phyloP scores from a whole-genome alignment of 2,797 vertebrate species.

The Anguilla obscura region DNA sequence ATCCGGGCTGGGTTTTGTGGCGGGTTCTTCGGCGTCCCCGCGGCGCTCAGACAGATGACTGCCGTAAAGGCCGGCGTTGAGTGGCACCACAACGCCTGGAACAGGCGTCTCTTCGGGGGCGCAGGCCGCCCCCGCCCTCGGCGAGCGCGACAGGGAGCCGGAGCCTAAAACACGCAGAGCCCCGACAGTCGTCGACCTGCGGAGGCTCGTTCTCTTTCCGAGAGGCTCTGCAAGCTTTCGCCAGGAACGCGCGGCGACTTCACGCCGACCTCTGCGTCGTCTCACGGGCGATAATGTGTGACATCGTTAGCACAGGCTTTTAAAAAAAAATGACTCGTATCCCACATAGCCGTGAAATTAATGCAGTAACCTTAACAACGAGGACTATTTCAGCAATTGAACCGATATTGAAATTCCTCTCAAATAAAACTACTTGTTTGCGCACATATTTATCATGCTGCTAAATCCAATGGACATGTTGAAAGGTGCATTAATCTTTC shows the following conservation, averaged over 20 bases:
- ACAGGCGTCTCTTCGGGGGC: slow-evolving; percentile 18
- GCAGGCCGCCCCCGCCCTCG: slow-evolving; percentile 15
- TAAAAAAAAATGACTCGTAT: background rate
- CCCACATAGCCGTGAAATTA: background rate
- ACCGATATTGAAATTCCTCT: background rate
- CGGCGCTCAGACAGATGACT: slow-evolving; percentile 35
- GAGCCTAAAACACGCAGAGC: slow-evolving; percentile 32
- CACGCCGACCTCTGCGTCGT: background rate
- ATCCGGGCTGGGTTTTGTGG: slow-evolving; percentile 25
- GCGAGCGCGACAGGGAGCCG: background rate
- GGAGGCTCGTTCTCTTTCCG: background rate
- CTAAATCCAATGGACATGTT: background rate
- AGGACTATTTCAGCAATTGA: background rate
- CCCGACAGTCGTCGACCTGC: slow-evolving; percentile 28
- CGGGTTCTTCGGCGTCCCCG: slow-evolving; percentile 5
- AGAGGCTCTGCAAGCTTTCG: slow-evolving; percentile 2
- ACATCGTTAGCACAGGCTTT: background rate
- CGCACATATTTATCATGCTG: background rate
- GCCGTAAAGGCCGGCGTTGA: slow-evolving; percentile 50
- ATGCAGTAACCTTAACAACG: background rate
- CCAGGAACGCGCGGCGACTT: background rate
- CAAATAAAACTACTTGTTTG: background rate
- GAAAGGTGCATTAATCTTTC: background rate
- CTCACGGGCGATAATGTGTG: background rate
- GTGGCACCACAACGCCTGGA: slow-evolving; percentile 33